Evolutionary conservation across 2,113 vertebrate species (phyloP).

Genomic region (Anhinga rufa): DNA sequence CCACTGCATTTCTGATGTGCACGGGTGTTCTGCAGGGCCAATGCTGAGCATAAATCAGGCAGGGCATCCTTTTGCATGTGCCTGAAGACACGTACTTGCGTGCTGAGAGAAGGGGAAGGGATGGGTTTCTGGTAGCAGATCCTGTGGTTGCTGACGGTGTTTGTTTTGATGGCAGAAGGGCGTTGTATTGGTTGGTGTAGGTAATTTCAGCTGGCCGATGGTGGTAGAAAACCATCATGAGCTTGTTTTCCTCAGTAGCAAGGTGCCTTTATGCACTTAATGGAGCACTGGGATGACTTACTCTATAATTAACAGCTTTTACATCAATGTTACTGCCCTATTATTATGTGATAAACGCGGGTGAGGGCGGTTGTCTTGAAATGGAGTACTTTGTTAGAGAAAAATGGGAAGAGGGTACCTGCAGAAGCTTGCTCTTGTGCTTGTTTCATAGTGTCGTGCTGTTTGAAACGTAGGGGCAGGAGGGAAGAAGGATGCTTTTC

Average conservation of each 20-base stretch:
- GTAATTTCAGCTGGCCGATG: background rate
- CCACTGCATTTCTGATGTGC: no score
- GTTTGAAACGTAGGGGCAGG: background rate
- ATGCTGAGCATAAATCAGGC: background rate
- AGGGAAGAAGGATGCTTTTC: background rate
- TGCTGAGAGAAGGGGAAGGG: background rate
- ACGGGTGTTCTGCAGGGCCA: no score
- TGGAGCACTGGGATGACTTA: background rate
- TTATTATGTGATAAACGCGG: background rate
- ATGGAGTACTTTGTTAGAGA: background rate
- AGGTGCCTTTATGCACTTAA: background rate
- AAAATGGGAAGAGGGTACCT: background rate
- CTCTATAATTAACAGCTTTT: background rate
- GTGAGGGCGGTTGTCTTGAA: background rate
- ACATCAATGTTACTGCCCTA: background rate
- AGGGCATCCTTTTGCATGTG: rapidly evolving
- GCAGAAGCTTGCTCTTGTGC: background rate
- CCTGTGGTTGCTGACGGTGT: rapidly evolving
- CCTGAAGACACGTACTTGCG: rapidly evolving
- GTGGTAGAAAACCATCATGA: background rate
- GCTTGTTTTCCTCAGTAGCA: background rate
- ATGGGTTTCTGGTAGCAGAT: background rate
- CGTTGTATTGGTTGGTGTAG: background rate
- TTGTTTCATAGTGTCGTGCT: background rate
- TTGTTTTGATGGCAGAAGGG: background rate